Evolutionary conservation across 2,888 invertebrate species (phyloP).

Genomic region (Heteromurus nitidus): DNA sequence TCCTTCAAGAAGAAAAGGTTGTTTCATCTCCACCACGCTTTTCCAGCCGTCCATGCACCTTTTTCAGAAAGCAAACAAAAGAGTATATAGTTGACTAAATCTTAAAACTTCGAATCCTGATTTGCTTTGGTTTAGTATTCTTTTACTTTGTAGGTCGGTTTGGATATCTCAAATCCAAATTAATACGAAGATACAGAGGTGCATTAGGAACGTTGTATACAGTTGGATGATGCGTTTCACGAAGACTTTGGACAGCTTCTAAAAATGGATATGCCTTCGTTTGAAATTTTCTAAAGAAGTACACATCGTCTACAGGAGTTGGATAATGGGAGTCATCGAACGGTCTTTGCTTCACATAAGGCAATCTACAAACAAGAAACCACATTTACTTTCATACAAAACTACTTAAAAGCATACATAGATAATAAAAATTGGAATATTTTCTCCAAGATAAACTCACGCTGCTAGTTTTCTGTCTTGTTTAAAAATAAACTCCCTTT

Average conservation of each 20-base stretch:
- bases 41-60: constrained; percentile 83
- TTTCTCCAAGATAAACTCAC: constrained; percentile 75
- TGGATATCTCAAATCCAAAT: constrained; percentile 84
- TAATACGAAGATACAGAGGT: constrained; percentile 82
- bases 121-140: too few species aligned
- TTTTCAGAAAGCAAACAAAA: constrained; percentile 74
- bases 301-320: constrained; percentile 82
- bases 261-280: constrained; percentile 81
- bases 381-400: neutral
- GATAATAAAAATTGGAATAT: neutral
- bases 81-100: neutral
- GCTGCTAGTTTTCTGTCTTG: constrained; percentile 80
- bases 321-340: constrained; percentile 79
- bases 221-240: constrained; percentile 88
- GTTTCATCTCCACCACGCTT: constrained; percentile 81
- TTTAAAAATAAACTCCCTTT: constrained; percentile 85
- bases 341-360: constrained; percentile 66
- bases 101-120: neutral
- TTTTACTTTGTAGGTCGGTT: constrained; percentile 70
- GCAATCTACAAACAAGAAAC: constrained; percentile 53
- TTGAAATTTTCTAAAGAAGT: constrained; percentile 78
- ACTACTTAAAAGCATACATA: constrained; percentile 5
- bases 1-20: constrained; percentile 82
- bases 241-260: constrained; percentile 86
- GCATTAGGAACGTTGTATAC: constrained; percentile 85